These are phyloP conservation scores for Grammomys surdaster DNA, from an alignment of 2,113 vertebrate genomes.

Conservation along the genomic window DNA sequence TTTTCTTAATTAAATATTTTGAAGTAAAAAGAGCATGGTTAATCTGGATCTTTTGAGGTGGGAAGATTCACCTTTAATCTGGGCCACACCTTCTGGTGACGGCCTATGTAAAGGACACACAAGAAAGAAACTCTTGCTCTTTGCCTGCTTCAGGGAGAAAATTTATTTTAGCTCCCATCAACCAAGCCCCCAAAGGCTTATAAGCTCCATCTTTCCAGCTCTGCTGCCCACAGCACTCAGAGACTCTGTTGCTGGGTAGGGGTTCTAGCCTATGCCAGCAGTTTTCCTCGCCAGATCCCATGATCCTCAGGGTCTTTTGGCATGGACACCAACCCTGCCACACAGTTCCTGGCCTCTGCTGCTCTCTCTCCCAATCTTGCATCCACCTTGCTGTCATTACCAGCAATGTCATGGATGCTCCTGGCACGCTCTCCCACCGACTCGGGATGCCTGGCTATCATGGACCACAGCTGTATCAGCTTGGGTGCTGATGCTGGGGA, in stretches of 20 bases:
- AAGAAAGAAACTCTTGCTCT: background rate
- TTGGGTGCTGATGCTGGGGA: background rate
- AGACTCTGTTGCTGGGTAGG: background rate
- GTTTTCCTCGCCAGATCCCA: background rate
- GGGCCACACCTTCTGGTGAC: background rate
- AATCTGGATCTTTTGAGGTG: background rate
- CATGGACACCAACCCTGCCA: background rate
- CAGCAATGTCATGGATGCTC: background rate
- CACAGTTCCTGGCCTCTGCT: background rate
- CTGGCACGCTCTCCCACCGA: background rate
- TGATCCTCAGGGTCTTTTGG: background rate
- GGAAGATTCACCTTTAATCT: background rate
- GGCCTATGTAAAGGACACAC: background rate
- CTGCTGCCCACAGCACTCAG: background rate
- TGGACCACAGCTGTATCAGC: background rate
- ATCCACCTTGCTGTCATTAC: background rate
- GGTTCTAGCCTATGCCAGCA: background rate
- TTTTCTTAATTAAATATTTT: background rate
- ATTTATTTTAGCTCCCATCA: background rate
- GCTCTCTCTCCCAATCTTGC: background rate
- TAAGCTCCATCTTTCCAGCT: background rate
- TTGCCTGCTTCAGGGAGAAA: background rate
- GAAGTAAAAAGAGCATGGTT: background rate
- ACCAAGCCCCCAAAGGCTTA: background rate
- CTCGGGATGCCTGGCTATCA: background rate